Percentiles rank a stretch among this genome's conserved stretches.
phyloP scores from a whole-genome alignment of 2,113 vertebrate genomes.

The Varanus komodoensis region DNA sequence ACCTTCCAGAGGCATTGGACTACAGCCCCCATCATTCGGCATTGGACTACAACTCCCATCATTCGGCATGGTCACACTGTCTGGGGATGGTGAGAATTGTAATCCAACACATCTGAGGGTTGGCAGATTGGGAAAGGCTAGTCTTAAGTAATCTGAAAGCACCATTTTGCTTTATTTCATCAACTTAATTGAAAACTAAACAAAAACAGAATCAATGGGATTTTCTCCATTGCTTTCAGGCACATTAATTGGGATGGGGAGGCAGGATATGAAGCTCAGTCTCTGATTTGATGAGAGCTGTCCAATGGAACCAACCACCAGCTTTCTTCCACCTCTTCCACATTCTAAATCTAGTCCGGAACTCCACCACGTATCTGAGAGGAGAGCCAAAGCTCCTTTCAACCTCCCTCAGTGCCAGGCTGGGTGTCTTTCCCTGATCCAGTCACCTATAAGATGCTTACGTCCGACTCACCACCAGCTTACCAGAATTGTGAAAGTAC shows the following conservation, averaged over 20 bases:
- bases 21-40: not conserved
- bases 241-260: not conserved
- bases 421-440: too few relatives aligned
- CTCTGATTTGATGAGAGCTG: conserved; percentile 28
- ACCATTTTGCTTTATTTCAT: conserved; percentile 37
- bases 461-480: too few relatives aligned
- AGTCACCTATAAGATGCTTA: too few relatives aligned
- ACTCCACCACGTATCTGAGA: not conserved
- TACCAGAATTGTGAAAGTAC: too few relatives aligned
- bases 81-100: not conserved
- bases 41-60: not conserved
- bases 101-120: not conserved
- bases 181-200: conserved; percentile 31
- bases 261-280: conserved; percentile 47
- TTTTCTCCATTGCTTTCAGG: not conserved
- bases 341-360: not conserved
- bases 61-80: not conserved
- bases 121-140: not conserved
- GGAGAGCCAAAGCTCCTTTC: not conserved
- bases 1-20: not conserved
- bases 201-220: conserved; percentile 15
- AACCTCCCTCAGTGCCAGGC: not conserved
- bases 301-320: conserved; percentile 30
- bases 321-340: conserved; percentile 13
- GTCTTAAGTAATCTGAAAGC: conserved; percentile 14